Percentiles rank a stretch among this genome's conserved stretches.
Conservation (phyloP, 30 jellyfish, hydroid and myxozoan species). For the Turritopsis dohrnii region DNA sequence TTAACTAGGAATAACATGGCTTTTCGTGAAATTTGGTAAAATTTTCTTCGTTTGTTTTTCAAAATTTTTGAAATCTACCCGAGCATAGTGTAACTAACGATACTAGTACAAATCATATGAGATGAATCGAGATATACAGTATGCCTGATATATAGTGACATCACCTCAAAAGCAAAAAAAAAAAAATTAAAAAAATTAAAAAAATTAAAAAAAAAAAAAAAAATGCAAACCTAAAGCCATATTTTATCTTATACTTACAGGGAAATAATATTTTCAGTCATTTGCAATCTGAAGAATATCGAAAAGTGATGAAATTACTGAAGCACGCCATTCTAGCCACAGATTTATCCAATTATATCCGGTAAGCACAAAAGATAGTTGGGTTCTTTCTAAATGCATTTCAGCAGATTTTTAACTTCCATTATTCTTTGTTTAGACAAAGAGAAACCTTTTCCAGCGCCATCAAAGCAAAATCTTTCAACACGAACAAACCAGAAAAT, state of each 20-base stretch:
- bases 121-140: no score
- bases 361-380: conserved; percentile 24
- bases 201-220: background rate
- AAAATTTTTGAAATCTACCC: no score
- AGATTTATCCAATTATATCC: conserved; percentile 77
- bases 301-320: conserved; percentile 59
- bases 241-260: no score
- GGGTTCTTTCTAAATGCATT: background rate
- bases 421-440: conserved; percentile 18
- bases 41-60: no score
- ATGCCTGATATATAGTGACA: no score
- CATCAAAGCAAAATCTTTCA: conserved; percentile 21
- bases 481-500: conserved; percentile 25
- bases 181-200: no score
- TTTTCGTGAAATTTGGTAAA: no score
- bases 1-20: no score
- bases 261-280: conserved; percentile 74
- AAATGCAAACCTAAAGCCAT: no score
- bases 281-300: conserved; percentile 61
- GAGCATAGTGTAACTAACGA: no score
- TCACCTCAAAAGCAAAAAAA: no score
- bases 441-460: conserved; percentile 28
- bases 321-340: conserved; percentile 93
- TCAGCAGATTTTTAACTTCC: background rate
- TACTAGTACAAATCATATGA: no score